Conservation (phyloP, 2,888 invertebrate species). For the Drosophila percnosoma region DNA sequence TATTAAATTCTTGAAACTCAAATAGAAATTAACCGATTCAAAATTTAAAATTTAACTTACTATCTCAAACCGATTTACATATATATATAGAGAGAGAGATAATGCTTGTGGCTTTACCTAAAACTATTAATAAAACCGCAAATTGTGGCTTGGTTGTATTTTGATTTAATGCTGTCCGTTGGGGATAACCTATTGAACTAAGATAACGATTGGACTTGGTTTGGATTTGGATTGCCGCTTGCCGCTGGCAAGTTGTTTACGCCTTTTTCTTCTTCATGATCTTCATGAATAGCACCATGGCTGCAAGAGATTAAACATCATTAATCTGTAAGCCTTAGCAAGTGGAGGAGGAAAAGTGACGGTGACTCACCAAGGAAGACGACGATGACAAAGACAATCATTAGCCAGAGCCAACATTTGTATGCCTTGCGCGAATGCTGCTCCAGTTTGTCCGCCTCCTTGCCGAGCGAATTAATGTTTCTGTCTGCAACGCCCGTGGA, state of each 20-base stretch:
- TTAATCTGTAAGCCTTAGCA: neutral
- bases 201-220: constrained; percentile 21
- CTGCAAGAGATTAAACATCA: constrained; percentile 85
- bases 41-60: neutral
- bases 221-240: neutral
- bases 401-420: constrained; percentile 98
- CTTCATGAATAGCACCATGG: constrained; percentile 97
- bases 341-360: neutral
- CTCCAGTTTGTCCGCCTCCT: constrained; percentile 92
- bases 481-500: constrained; percentile 92
- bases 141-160: constrained; percentile 24
- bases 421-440: constrained; percentile 94
- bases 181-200: constrained; percentile 73
- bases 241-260: constrained; percentile 31
- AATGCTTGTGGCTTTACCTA: constrained; percentile 43
- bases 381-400: constrained; percentile 93
- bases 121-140: constrained; percentile 51
- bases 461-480: constrained; percentile 91
- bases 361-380: constrained; percentile 93
- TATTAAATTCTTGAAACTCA: neutral
- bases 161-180: constrained; percentile 51
- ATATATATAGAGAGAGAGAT: neutral
- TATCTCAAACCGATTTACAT: neutral
- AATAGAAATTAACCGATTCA: neutral
- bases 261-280: constrained; percentile 90